Percentiles rank a stretch among this genome's conserved stretches.
These are phyloP conservation scores for Spongilla lacustris DNA, from an alignment of 37 sponge, comb jelly and placozoan genomes.

Conservation along the genomic window DNA sequence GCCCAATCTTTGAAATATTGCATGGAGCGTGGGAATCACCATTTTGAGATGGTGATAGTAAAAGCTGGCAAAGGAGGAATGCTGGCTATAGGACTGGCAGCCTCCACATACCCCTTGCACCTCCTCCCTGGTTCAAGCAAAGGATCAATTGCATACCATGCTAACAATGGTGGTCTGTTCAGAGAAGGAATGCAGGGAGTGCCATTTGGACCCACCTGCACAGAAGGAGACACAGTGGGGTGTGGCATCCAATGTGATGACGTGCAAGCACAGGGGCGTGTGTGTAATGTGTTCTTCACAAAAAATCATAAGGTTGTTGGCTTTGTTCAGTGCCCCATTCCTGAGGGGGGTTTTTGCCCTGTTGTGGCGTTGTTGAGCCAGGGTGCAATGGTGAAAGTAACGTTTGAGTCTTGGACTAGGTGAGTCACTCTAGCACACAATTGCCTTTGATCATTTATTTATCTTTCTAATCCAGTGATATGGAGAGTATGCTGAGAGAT, in stretches of 20 bases:
- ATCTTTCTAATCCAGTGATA: too few species aligned
- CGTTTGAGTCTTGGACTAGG: slow-evolving; percentile 70
- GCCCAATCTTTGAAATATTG: slow-evolving; percentile 50
- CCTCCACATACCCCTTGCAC: slow-evolving; percentile 64
- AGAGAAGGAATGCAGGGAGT: slow-evolving; percentile 58
- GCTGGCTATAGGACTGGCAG: slow-evolving; percentile 79
- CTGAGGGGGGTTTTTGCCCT: slow-evolving; percentile 80
- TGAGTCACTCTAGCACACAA: slow-evolving; percentile 15
- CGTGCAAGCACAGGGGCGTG: neutral
- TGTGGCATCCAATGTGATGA: slow-evolving; percentile 58
- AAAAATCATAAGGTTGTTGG: slow-evolving; percentile 77
- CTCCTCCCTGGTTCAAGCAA: slow-evolving; percentile 78
- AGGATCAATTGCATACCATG: slow-evolving; percentile 77
- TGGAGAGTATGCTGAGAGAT: too few species aligned
- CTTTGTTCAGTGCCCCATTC: slow-evolving; percentile 52
- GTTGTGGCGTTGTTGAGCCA: slow-evolving; percentile 78
- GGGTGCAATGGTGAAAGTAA: slow-evolving; percentile 58
- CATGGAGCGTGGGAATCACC: slow-evolving; percentile 54
- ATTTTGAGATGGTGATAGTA: slow-evolving; percentile 83
- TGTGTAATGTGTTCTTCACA: slow-evolving; percentile 73
- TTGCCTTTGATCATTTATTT: too few species aligned
- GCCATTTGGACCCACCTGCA: slow-evolving; percentile 74
- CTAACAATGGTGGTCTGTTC: slow-evolving; percentile 79
- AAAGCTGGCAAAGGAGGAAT: slow-evolving; percentile 62
- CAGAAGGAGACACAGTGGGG: slow-evolving; percentile 71